These are phyloP conservation scores for Odontothrips loti DNA, from an alignment of 2,888 invertebrate genomes.

Conservation along the genomic window DNA sequence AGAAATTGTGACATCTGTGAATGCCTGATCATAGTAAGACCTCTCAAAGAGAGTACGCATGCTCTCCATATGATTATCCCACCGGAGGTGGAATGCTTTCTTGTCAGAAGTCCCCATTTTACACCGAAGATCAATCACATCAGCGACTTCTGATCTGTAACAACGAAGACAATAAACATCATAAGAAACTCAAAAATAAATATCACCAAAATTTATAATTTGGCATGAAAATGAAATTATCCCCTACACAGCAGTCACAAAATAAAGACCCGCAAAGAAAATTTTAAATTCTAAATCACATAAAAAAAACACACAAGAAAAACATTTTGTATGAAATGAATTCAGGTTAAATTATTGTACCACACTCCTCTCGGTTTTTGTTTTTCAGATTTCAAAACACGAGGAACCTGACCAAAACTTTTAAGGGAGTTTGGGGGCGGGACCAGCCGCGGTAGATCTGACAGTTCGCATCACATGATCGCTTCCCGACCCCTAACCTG, in stretches of 20 bases:
- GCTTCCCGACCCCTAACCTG: neutral
- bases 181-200: neutral
- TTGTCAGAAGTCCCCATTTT: slow-evolving; percentile 45
- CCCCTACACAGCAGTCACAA: neutral
- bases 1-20: slow-evolving; percentile 66
- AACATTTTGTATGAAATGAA: neutral
- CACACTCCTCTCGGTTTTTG: too few species aligned
- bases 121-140: neutral
- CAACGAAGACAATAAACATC: neutral
- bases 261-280: neutral
- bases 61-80: slow-evolving; percentile 71
- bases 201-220: neutral
- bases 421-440: neutral
- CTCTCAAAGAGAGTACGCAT: slow-evolving; percentile 64
- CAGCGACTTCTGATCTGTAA: neutral
- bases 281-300: neutral
- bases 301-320: neutral
- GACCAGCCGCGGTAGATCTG: neutral
- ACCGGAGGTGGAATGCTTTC: slow-evolving; percentile 64
- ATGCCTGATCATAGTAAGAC: slow-evolving; percentile 63
- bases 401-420: too few species aligned
- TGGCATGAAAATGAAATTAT: neutral
- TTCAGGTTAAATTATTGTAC: neutral
- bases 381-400: too few species aligned
- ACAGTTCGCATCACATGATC: neutral